phyloP scores from a whole-genome alignment of 2,888 invertebrate genomes.

The Cistogaster globosa region DNA sequence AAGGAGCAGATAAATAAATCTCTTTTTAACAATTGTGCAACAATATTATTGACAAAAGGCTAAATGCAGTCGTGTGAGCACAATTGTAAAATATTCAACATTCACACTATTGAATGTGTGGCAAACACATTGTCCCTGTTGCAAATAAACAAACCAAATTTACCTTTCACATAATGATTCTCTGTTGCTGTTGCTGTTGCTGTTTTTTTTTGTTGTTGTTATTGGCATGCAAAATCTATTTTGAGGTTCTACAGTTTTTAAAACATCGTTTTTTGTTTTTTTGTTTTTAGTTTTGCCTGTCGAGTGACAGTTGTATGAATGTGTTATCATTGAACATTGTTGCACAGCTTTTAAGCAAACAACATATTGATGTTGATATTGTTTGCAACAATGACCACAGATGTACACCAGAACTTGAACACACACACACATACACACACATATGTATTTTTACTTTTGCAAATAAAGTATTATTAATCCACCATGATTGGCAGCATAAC shows the following conservation, averaged over 20 bases:
- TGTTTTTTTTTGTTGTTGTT: slow-evolving; percentile 31
- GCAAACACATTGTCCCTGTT: slow-evolving; percentile 3
- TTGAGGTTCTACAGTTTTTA: slow-evolving; percentile 52
- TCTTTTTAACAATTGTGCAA: slow-evolving; percentile 70
- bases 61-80: slow-evolving; percentile 72
- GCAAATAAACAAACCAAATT: slow-evolving; percentile 64
- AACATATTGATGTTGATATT: slow-evolving; percentile 72
- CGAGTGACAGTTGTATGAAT: slow-evolving; percentile 18
- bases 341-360: slow-evolving; percentile 71
- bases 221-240: slow-evolving; percentile 68
- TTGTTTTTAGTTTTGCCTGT: not conserved
- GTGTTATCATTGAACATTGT: slow-evolving; percentile 50
- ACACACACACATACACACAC: slow-evolving; percentile 13
- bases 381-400: slow-evolving; percentile 71
- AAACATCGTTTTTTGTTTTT: not conserved
- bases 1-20: slow-evolving; percentile 49
- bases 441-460: not conserved
- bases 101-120: slow-evolving; percentile 30
- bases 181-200: not conserved
- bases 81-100: slow-evolving; percentile 63
- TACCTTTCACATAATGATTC: slow-evolving; percentile 45
- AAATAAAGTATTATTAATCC: slow-evolving; percentile 77
- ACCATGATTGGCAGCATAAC: slow-evolving; percentile 80
- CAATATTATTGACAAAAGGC: slow-evolving; percentile 72
- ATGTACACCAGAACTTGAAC: slow-evolving; percentile 63